These are phyloP conservation scores for Aphaenogaster floridana DNA, from an alignment of 1,140 invertebrate genomes.

Conservation along the genomic window DNA sequence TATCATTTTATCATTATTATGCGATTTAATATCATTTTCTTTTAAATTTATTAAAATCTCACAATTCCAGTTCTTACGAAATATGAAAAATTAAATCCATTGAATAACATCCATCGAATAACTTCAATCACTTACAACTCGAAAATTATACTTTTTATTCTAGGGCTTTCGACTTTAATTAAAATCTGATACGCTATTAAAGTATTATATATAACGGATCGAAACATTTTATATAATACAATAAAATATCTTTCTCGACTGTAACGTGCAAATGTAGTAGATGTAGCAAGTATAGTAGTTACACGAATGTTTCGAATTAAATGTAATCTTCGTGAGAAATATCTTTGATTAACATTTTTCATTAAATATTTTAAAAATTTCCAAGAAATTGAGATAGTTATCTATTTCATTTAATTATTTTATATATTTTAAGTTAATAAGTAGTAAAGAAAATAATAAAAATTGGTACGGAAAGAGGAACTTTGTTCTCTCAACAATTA, in stretches of 20 bases:
- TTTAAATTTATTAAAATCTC: background rate
- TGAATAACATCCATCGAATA: background rate
- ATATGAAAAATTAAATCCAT: background rate
- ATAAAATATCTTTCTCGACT: slow-evolving; percentile 16
- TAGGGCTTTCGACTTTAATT: background rate
- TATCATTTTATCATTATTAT: too few relatives aligned
- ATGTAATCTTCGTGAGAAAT: background rate
- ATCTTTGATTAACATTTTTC: background rate
- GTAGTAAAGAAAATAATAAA: background rate
- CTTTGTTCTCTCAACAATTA: background rate
- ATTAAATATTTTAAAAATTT: background rate
- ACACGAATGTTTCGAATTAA: background rate
- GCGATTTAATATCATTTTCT: background rate
- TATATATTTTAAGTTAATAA: background rate
- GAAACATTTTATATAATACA: background rate
- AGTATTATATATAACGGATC: background rate
- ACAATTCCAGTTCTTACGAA: background rate
- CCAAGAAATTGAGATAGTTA: background rate
- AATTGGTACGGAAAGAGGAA: background rate
- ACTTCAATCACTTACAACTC: background rate
- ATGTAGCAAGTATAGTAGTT: background rate
- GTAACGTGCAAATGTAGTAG: background rate
- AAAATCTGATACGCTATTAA: background rate
- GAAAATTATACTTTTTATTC: background rate
- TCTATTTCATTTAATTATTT: background rate